Evolutionary conservation across 1,140 invertebrate species (phyloP), one percentile per base, ranked within the genome.

Genomic region (Pseudomyrmex dendroicus): DNA sequence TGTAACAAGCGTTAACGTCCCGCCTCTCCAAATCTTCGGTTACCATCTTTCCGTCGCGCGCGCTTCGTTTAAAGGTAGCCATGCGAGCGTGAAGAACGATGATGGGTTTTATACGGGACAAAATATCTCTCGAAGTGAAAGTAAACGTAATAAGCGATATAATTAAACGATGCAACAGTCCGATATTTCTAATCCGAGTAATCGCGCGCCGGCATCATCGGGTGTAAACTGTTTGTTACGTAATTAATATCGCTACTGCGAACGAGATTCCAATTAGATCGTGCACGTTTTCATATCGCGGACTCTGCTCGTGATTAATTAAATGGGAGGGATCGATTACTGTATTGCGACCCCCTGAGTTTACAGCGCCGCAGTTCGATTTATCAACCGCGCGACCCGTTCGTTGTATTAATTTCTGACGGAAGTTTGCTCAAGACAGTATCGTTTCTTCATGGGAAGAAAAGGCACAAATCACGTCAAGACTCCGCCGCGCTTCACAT

Each of bases 231-330:
- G 85, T 82, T 85, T 82, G 85, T 83, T 72, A 70, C 35, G 52
- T 86, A 86, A 83, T 86, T 83, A 83, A 86, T 86, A 86, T 86
- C 84, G 59, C 70, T 74, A 74, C 63, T 44, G 46, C 46, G 84
- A 86, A 68, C 59, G 63, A 72, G 70, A 66, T 80, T 54, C 67
- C 77, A 86, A 86, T 86, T 86, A 78, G 67, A 73, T 63, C 77
- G 48, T 15, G 46, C 52, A 61, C 63, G 62, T 54, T 54, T 54
- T 56, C 76, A 50, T 80, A 84, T 50, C 17, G 57, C 67, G 48
- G n/a, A 48, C 54, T 61, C 62, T 56, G 46, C 56, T 56, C 46
- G 52, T 86, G 85, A 86, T 86, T 76, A 86, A 86, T 83, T 72
- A 68, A 86, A 86, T 56, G 84, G 72, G 0, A n/a, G 35, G 70